Base-by-base conservation (phyloP, 2,113 vertebrate species). In the Ochotona princeps region DNA sequence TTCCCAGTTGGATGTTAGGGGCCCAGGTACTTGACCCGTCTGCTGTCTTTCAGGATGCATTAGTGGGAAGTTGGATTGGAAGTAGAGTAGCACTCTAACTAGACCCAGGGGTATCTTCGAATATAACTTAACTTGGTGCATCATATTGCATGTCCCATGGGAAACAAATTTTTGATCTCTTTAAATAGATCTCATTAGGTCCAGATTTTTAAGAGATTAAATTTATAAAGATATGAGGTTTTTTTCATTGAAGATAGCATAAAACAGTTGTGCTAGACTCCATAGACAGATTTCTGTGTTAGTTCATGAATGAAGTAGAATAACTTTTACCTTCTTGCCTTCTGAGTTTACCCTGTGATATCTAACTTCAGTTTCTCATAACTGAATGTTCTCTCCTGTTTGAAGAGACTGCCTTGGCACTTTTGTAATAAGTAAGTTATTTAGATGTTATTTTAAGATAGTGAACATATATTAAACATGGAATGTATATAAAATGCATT, bases 221-320 rank as follows among this genome's bases (percentile, higher is more conserved):
- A 25, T 90, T 86, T 94, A 2, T 92, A 67, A 87, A 51, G 49
- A 91, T 85, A 83, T 49, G 23, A 80, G 28, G 28, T 83, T 92
- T 94, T 20, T 94, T 47, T 92, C 8, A 74, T 9, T 87, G 49
- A 69, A 72, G 60, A 63, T 76, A 14, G 57, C 49, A n/a, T 72
- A 73, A 94, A 76, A 87, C 32, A 81, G 72, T 81, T 14, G 76
- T 83, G 17, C 14, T 54, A 90, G n/a, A 91, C 63, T 26, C 66
- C 67, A 30, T 49, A 54, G 54, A 83, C 32, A 25, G 7, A 67
- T 83, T 87, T 30, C 66, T 47, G 35, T 17, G 35, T 89, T 80
- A 78, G 49, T 21, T 69, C 32, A 35, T 78, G 25, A 35, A 38
- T 25, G 32, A 12, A 49, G 38, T 65, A 67, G 67, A 65, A 47